Base-by-base conservation (phyloP, 2,797 vertebrate species). In the Pagetopsis macropterus region DNA sequence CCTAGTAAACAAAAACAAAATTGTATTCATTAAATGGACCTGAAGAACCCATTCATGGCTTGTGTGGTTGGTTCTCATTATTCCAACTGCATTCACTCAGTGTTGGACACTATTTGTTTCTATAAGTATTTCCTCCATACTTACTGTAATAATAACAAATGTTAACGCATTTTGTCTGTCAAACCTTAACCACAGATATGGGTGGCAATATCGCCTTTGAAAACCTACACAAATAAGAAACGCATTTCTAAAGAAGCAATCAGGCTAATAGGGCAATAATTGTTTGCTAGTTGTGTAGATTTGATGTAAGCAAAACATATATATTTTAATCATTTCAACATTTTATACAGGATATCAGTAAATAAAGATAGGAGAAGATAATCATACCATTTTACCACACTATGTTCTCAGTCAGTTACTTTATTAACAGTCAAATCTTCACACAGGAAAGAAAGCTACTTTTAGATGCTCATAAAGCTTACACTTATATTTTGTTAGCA, bases 401-500 rank as follows among this genome's bases (percentile, higher is more conserved):
- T 50, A 54, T 11, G 27, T 37, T 33, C 27, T 3, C 45, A 61
- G 27, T 40, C 31, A 37, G 33, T 57, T 37, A 37, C 8, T 55
- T 64, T 16, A 52, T 9, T 44, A 19, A 17, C 9, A 21, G n/a
- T 70, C 17, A 13, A 46, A 60, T 52, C 55, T 40, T 59, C 11
- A 27, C 27, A 45, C 31, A 51, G 8, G 8, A 37, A 31, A 45
- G 17, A 27, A 60, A 49, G 7, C 6, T 33, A 46, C 17, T 16
- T 12, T 41, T 3, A 46, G 12, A 59, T 12, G 7, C 6, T 13
- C 9, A 16, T 9, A 17, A 19, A 58, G 41, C 5, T 48, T 4
- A 16, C 56, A 66, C 52, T 1, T 5, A 60, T 65, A 48, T 67
- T 66, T 66, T 46, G 43, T 48, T 41, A 49, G 51, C 10, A 51